Base-by-base conservation (phyloP, 2,888 invertebrate genomes). In the Eupithecia dodoneata region DNA sequence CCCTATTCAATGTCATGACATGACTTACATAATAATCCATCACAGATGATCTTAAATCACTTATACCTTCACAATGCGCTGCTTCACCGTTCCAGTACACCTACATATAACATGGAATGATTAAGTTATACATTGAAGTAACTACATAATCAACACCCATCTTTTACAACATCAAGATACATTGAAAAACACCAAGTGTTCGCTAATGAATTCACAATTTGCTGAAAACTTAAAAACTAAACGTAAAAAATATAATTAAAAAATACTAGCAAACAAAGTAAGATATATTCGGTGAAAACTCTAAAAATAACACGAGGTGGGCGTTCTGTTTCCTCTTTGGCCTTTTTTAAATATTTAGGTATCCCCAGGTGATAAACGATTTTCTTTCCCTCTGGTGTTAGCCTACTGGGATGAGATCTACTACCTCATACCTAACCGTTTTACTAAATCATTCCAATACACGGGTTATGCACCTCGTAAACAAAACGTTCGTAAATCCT, bases 41-140 rank as follows among this genome's bases (percentile, higher is more conserved):
- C 80, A 80, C 80, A 80, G 78, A 72, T 77, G 77, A 77, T 70
- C 63, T 52, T 72, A 76, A 76, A 79, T 77, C 77, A 67, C 63
- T 76, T 74, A 45, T 18, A 69, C 41, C 73, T 67, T 66, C 45
- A 74, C 69, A 55, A 55, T 77, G 42, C 63, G 70, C 69, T 73
- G 74, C 59, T 75, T 66, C 49, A 71, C 47, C 71, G 79, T 76
- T 77, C 77, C 74, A 77, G 74, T 74, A 72, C 72, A 66, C 70
- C 55, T 76, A 74, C 44, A 45, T 73, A 77, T 74, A 74, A 72
- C 41, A 77, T 75, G 80, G 78, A 78, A 80, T 76, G 80, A 80
- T 77, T 41, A 30, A 45, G 73, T 67, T 52, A 78, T 66, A 79
- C 41, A 41, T 55, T 69, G 12, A 72, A 70, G 47, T 72, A 72